Conservation (phyloP, 2,797 vertebrate genomes). For the Darevskia nairensis region DNA sequence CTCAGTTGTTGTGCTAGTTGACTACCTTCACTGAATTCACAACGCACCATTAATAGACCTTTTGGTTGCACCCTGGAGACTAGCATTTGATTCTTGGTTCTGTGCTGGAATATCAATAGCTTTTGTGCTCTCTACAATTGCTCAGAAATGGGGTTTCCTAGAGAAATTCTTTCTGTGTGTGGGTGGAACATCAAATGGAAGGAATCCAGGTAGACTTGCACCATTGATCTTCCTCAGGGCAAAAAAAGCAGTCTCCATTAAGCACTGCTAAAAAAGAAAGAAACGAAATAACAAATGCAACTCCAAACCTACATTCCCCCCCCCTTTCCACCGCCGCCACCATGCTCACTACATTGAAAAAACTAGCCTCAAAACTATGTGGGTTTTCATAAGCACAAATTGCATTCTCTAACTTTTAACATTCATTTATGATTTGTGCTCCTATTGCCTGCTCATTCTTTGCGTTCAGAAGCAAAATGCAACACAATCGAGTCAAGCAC, state of each 20-base stretch:
- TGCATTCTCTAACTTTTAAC: not conserved
- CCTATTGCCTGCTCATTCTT: not conserved
- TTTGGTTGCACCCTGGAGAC: conserved; percentile 1
- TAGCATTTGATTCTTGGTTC: conserved; percentile 28
- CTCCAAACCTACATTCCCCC: not conserved
- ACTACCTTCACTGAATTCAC: conserved; percentile 15
- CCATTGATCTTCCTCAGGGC: not conserved
- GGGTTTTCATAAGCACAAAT: not conserved
- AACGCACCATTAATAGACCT: conserved; percentile 33
- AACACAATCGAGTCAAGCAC: not conserved
- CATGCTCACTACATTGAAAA: not conserved
- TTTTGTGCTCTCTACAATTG: conserved; percentile 6
- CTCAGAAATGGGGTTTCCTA: not conserved
- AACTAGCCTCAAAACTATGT: not conserved
- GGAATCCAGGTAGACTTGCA: not conserved
- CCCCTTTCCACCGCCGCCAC: no score
- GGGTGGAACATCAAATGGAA: conserved; percentile 10
- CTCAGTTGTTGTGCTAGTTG: conserved; percentile 1
- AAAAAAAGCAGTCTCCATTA: not conserved
- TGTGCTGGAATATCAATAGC: conserved; percentile 10
- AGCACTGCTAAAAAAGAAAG: not conserved
- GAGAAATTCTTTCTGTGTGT: not conserved
- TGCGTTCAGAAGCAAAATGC: not conserved
- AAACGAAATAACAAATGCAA: no score
- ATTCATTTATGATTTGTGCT: not conserved